Evolutionary conservation across 1,140 invertebrate genomes (phyloP), one percentile per base, ranked within the genome.

Genomic region (Akabosia matsudoensis): DNA sequence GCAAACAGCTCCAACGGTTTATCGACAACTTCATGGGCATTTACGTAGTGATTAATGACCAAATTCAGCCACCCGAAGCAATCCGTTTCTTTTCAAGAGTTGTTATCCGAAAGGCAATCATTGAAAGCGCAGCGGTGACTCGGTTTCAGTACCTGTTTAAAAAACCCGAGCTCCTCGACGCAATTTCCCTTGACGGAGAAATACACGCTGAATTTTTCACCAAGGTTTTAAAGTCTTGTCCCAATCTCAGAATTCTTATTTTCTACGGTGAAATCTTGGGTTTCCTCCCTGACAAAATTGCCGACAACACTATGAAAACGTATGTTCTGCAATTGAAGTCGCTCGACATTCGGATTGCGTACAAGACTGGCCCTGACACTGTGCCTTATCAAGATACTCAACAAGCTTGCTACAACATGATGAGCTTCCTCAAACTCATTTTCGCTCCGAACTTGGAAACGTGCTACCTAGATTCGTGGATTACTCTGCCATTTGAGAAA

Each of bases 381-480:
- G 3, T 67, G 3, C 61, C 61, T 4, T 67, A 67, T n/a, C 10
- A 28, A 30, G 61, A 67, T 2, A 1, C 7, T 7, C 61, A 67
- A 30, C 26, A 67, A 30, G 24, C 61, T 30, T 67, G 61, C n/a
- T 67, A 10, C 61, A 67, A 67, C 22, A 67, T 67, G 61, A 67
- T 67, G 61, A 28, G 4, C 24, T 67, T 67, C 4, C 61, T 67
- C 4, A 67, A 22, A 3, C 13, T 67, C 13, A 30, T 67, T 30
- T 30, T 3, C n/a, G 61, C 61, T 31, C 61, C 61, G 7, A 13
- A 3, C 3, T 30, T 67, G 28, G 61, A 67, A 31, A 67, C 61
- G 13, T 67, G 61, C 28, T 67, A 30, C 22, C 28, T 67, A 1
- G 61, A 67, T 30, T 67, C 61, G 28, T 67, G 61, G 61, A 67